Evolutionary conservation across 2,888 invertebrate genomes (phyloP).

Genomic region (Panzeria rudis): DNA sequence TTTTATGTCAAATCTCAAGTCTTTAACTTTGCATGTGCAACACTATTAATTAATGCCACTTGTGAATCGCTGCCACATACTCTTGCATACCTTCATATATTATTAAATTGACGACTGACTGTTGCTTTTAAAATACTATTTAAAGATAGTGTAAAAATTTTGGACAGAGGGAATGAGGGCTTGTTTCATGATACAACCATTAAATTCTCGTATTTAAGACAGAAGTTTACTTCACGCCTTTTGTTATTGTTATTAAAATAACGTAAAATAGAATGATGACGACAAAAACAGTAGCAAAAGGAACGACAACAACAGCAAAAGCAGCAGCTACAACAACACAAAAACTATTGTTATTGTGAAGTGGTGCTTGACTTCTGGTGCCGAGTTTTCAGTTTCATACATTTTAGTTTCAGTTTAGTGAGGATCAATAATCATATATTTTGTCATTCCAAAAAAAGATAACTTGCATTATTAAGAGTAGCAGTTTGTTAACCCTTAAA

Average conservation of each 20-base stretch:
- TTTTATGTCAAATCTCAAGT: neutral
- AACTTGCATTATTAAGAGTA: conserved; percentile 8
- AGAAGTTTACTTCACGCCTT: conserved; percentile 79
- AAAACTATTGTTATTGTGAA: conserved; percentile 36
- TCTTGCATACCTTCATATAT: neutral
- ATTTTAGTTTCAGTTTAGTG: conserved; percentile 40
- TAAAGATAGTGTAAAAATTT: conserved; percentile 28
- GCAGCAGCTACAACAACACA: neutral
- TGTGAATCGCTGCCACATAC: conserved; percentile 28
- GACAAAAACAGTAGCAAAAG: conserved; percentile 9
- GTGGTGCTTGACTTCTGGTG: conserved; percentile 4
- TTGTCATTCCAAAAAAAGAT: conserved; percentile 10
- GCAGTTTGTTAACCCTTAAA: conserved; percentile 34
- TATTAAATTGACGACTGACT: conserved; percentile 22
- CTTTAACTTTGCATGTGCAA: too few species aligned
- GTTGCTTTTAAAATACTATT: conserved; percentile 25
- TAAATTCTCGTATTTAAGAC: conserved; percentile 61
- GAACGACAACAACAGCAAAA: conserved; percentile 9
- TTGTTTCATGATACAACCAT: conserved; percentile 50
- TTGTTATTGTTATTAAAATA: conserved; percentile 80
- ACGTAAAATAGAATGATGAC: conserved; percentile 70
- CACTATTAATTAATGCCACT: neutral
- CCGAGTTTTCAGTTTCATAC: neutral
- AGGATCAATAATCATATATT: conserved; percentile 65
- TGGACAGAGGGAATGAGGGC: neutral